These are phyloP conservation scores for Stegodyphus dumicola DNA, from an alignment of 1,140 invertebrate genomes.

Conservation along the genomic window DNA sequence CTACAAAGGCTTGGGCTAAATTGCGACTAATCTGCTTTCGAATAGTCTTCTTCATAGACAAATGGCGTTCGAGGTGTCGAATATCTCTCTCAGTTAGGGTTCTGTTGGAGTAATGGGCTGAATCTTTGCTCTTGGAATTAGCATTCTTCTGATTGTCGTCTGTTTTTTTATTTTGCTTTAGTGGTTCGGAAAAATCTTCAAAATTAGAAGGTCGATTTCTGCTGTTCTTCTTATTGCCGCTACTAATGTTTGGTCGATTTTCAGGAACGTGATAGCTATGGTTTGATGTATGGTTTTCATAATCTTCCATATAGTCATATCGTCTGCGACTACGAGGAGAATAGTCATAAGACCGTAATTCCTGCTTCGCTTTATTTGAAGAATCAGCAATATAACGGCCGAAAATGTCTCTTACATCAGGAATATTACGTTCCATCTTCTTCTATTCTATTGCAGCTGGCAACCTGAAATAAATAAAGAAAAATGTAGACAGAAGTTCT, in stretches of 20 bases:
- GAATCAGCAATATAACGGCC: not conserved
- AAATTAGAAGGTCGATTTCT: not conserved
- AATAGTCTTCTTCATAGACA: conserved; percentile 89
- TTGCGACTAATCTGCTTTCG: conserved; percentile 87
- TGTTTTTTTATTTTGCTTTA: conserved; percentile 8
- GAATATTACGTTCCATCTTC: conserved; percentile 75
- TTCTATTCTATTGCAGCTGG: not conserved
- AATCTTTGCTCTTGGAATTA: conserved; percentile 28
- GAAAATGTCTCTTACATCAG: conserved; percentile 78
- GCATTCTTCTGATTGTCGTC: conserved; percentile 20
- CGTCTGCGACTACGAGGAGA: conserved; percentile 53
- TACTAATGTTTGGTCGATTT: conserved; percentile 1
- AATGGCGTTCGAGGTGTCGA: conserved; percentile 82
- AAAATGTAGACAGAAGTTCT: not conserved
- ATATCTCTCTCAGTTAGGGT: conserved; percentile 77
- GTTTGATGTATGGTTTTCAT: conserved; percentile 6
- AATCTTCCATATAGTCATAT: conserved; percentile 29
- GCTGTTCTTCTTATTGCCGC: conserved; percentile 8
- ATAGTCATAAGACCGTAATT: conserved; percentile 50
- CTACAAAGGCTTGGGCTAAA: conserved; percentile 78
- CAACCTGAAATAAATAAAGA: not conserved
- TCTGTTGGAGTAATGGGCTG: conserved; percentile 71
- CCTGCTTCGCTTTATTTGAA: not conserved
- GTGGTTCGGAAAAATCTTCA: conserved; percentile 14
- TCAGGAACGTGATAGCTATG: not conserved